These are phyloP conservation scores for Neomorphus geoffroyi DNA, from an alignment of 2,797 vertebrate genomes.

Conservation along the genomic window DNA sequence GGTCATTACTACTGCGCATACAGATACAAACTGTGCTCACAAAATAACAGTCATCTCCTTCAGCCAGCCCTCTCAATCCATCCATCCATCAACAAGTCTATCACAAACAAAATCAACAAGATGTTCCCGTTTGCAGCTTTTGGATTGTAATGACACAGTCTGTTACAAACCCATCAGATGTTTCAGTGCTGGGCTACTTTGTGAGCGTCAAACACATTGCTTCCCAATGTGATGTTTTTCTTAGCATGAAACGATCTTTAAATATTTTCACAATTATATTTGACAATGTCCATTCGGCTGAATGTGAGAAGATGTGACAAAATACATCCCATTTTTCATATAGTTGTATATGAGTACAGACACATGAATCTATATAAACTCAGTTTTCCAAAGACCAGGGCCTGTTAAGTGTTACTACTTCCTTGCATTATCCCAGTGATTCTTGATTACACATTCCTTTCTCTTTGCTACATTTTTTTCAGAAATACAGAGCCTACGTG, in stretches of 20 bases:
- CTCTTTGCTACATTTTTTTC: background rate
- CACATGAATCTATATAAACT: background rate
- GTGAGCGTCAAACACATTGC: background rate
- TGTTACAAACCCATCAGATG: slow-evolving; percentile 31
- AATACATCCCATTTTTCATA: background rate
- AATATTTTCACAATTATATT: slow-evolving; percentile 26
- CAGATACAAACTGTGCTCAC: background rate
- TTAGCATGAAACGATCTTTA: background rate
- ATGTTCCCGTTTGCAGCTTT: slow-evolving; percentile 15
- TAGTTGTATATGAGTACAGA: background rate
- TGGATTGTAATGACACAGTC: slow-evolving; percentile 17
- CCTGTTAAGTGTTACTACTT: background rate
- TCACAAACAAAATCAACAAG: slow-evolving; percentile 39
- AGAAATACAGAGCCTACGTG: background rate
- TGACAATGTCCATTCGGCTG: background rate
- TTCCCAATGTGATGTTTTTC: slow-evolving; percentile 17
- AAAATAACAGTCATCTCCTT: background rate
- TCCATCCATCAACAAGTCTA: slow-evolving; percentile 34
- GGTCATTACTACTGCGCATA: background rate
- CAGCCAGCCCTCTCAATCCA: background rate
- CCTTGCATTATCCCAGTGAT: background rate
- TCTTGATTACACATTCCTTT: background rate
- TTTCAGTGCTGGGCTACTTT: background rate
- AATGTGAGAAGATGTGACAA: background rate
- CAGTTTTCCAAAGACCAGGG: background rate